Evolutionary conservation across 2,797 vertebrate genomes (phyloP).

Genomic region (Arrhamphus sclerolepis): DNA sequence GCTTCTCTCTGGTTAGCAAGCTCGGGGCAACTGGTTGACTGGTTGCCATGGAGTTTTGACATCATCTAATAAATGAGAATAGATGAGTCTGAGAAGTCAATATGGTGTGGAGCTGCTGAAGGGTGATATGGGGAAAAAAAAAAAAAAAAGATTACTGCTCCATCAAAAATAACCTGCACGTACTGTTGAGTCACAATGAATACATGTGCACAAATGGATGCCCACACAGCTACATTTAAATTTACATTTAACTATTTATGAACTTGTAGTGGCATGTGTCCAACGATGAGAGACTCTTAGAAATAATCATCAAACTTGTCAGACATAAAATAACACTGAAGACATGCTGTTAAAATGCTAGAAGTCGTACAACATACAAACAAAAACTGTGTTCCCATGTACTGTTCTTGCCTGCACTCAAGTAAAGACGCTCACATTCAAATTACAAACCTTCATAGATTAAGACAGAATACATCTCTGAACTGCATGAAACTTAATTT

Average conservation of each 20-base stretch:
- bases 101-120: conserved; percentile 67
- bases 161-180: conserved; percentile 63
- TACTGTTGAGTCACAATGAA: conserved; percentile 49
- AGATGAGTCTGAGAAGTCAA: conserved; percentile 77
- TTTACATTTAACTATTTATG: no score
- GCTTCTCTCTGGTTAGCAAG: conserved; percentile 60
- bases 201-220: conserved; percentile 13
- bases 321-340: no score
- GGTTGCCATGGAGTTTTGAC: conserved; percentile 79
- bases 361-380: no score
- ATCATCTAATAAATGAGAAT: conserved; percentile 78
- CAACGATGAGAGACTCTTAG: conserved; percentile 24
- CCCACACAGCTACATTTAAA: conserved; percentile 22
- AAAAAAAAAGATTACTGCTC: conserved; percentile 46
- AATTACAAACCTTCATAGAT: no score
- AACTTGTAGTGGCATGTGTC: conserved; percentile 16
- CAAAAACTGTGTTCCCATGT: no score
- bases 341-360: no score
- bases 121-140: conserved; percentile 64
- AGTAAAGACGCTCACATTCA: no score
- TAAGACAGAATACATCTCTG: no score
- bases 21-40: conserved; percentile 60
- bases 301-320: conserved; percentile 10
- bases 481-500: no score
- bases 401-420: no score